Base-by-base conservation (phyloP, 2,888 invertebrate species). In the Acleris cristana region DNA sequence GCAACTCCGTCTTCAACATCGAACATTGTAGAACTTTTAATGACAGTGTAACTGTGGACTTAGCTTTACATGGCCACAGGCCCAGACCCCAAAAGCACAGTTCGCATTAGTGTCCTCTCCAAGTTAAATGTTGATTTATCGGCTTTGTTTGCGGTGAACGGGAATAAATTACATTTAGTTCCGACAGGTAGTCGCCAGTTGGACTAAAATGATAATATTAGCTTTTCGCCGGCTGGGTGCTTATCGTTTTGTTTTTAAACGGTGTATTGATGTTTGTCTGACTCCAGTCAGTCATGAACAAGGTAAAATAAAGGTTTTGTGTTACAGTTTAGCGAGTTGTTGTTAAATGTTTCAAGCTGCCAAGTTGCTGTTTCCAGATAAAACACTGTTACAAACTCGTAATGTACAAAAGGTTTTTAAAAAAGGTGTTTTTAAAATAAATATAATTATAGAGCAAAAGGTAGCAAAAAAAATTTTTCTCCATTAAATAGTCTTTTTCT, bases 121-220 rank as follows among this genome's bases (percentile, higher is more conserved):
- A 44, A 16, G 14, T 61, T 51, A 52, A 66, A 61, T 66, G 65
- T 57, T 67, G 66, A 67, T 67, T 62, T 62, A 67, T 44, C 26
- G 52, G 23, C 51, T 40, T 54, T 60, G 66, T 67, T 67, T 62
- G 34, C 57, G 48, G 57, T 57, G 34, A 51, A 48, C 52, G 44
- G 51, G 55, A 40, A 62, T 67, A 57, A 57, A 67, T 62, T 62
- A 53, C 57, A 56, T 23, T 67, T 62, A 62, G 62, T 57, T 44
- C 21, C 48, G 56, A 62, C 62, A 67, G 66, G 66, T 67, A 62
- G 57, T 40, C 48, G 18, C 44, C 48, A 23, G 51, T 14, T 14
- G 55, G 16, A 56, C 23, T 21, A 21, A 30, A 66, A 57, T 21
- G 34, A 57, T 57, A 62, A 45, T 51, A 7, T 48, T n/a, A 53